A percentile compares a stretch with the other conserved stretches of the same genome.
Conservation (phyloP, 2,797 vertebrate species). For the Simalia tracyae region DNA sequence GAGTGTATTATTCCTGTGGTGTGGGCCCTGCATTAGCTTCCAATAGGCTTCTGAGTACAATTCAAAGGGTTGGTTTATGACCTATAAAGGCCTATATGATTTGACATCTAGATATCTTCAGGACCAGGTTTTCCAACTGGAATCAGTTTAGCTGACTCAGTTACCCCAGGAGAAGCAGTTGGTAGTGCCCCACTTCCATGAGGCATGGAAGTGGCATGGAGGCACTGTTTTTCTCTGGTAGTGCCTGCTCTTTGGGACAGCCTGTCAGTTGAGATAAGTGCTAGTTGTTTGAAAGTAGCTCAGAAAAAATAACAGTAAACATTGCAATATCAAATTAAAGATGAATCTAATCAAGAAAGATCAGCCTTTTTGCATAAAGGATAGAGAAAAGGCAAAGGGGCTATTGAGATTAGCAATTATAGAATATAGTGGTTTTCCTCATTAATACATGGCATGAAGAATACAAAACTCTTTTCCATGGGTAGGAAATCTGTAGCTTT, state of each 20-base stretch:
- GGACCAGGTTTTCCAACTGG: not conserved
- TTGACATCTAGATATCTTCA: not conserved
- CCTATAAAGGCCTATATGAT: not conserved
- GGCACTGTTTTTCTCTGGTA: too few species aligned
- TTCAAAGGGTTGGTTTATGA: not conserved
- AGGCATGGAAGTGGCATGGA: not conserved
- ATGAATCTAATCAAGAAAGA: not conserved
- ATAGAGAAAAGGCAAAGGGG: not conserved
- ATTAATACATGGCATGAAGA: not conserved
- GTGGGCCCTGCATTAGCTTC: not conserved
- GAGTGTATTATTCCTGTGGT: not conserved
- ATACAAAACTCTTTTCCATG: not conserved
- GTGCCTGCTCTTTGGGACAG: not conserved
- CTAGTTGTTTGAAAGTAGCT: not conserved
- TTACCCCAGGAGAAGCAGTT: not conserved
- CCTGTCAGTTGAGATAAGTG: not conserved
- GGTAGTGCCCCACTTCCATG: not conserved
- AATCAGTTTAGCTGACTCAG: not conserved
- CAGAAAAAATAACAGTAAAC: not conserved
- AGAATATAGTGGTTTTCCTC: not conserved
- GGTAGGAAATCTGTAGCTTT: not conserved
- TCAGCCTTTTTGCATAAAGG: not conserved
- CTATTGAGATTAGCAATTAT: too few species aligned
- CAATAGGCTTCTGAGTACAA: not conserved
- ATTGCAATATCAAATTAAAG: not conserved